phyloP scores from a whole-genome alignment of 2,113 vertebrate genomes.

The Sinocyclocheilus anshuiensis region DNA sequence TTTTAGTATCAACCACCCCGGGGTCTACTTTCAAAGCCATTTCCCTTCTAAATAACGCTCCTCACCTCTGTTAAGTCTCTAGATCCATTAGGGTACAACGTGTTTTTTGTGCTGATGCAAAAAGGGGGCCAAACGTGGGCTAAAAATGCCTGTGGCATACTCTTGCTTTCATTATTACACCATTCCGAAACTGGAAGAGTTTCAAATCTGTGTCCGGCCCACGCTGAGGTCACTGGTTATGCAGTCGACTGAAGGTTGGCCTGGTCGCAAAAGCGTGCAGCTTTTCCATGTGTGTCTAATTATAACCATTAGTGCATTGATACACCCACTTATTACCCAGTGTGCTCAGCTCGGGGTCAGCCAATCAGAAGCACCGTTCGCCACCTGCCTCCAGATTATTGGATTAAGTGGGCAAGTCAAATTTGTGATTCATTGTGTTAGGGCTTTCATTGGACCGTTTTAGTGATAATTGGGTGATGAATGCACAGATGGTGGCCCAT shows the following conservation, averaged over 20 bases:
- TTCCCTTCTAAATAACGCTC: conserved; percentile 47
- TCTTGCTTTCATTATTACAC: conserved; percentile 38
- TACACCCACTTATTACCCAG: conserved; percentile 43
- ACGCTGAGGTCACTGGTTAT: conserved; percentile 47
- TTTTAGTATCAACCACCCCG: conserved; percentile 46
- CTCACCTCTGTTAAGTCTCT: conserved; percentile 15
- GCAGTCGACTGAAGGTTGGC: conserved; percentile 34
- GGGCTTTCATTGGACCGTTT: conserved; percentile 51
- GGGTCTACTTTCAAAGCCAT: conserved; percentile 55
- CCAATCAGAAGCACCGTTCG: conserved; percentile 50
- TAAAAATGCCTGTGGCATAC: neutral
- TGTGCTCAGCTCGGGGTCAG: conserved; percentile 40
- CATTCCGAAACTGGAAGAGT: conserved; percentile 28
- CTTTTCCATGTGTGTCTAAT: conserved; percentile 60
- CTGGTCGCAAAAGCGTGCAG: conserved; percentile 21
- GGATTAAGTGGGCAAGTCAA: conserved; percentile 57
- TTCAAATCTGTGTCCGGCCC: conserved; percentile 34
- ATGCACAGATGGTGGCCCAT: conserved; percentile 57
- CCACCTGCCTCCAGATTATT: conserved; percentile 55
- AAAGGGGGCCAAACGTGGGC: neutral
- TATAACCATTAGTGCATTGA: conserved; percentile 61
- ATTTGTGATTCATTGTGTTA: conserved; percentile 46
- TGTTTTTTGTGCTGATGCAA: conserved; percentile 46
- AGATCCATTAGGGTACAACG: conserved; percentile 40
- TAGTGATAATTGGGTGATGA: conserved; percentile 61